These are phyloP conservation scores for Larimichthys crocea DNA, from an alignment of 2,113 vertebrate species.

Conservation along the genomic window DNA sequence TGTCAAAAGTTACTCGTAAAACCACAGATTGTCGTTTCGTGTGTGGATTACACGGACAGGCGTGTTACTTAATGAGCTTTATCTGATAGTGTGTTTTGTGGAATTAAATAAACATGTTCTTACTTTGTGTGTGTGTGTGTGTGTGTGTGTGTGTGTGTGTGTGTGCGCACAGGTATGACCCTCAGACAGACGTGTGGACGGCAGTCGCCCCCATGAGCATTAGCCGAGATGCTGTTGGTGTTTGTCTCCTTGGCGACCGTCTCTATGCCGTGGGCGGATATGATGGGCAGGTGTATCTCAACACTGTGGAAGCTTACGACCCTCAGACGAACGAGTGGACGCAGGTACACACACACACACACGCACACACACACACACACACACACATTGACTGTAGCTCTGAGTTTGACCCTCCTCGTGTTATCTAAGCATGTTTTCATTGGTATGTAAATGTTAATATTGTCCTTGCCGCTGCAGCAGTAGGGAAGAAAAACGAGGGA, in stretches of 20 bases:
- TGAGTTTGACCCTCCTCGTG: conserved; percentile 4
- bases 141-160: conserved; percentile 7
- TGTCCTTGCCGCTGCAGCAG: conserved; percentile 49
- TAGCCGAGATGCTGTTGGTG: conserved; percentile 96
- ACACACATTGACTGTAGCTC: neutral
- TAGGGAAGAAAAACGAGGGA: neutral
- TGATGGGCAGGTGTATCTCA: conserved; percentile 96
- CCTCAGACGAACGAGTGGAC: conserved; percentile 99
- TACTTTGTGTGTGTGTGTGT: neutral
- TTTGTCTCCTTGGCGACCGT: conserved; percentile 96
- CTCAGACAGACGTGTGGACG: conserved; percentile 97
- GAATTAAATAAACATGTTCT: neutral
- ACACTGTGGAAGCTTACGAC: conserved; percentile 96
- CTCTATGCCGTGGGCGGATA: conserved; percentile 97
- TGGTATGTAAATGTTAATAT: conserved; percentile 63
- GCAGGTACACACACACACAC: conserved; percentile 86
- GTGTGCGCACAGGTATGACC: conserved; percentile 90
- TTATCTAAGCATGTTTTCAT: conserved; percentile 31
- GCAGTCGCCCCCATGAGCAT: conserved; percentile 98
- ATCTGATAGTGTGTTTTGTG: neutral
- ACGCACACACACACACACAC: conserved; percentile 56
- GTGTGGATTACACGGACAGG: neutral
- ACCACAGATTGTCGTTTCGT: neutral
- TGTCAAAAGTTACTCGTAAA: neutral
- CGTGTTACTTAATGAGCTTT: neutral